Evolutionary conservation across 1,140 invertebrate genomes (phyloP).

Genomic region (Choristoneura fumiferana): DNA sequence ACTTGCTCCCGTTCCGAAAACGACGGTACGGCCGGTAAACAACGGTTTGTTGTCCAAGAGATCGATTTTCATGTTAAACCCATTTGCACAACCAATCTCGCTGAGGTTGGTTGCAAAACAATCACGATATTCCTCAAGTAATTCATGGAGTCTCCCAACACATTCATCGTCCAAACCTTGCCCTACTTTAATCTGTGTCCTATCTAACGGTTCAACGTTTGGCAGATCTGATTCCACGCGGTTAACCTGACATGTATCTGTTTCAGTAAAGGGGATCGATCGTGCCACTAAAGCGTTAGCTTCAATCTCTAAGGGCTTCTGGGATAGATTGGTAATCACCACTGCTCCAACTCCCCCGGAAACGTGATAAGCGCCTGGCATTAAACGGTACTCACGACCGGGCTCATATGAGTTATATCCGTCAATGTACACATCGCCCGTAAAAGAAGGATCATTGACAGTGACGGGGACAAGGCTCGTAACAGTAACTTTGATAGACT

Average conservation of each 20-base stretch:
- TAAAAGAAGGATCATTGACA: not conserved
- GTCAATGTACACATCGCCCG: not conserved
- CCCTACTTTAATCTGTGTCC: not conserved
- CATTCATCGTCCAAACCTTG: conserved; percentile 6
- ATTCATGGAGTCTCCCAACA: conserved; percentile 14
- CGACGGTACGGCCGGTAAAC: conserved; percentile 12
- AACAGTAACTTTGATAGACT: conserved; percentile 17
- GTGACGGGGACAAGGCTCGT: not conserved
- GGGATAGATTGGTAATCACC: not conserved
- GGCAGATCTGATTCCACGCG: not conserved
- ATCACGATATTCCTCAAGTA: conserved; percentile 21
- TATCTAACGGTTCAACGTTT: not conserved
- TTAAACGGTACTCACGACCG: not conserved
- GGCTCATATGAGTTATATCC: not conserved
- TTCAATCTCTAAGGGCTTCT: not conserved
- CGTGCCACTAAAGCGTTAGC: not conserved
- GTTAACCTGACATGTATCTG: not conserved
- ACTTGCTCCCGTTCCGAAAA: conserved; percentile 12
- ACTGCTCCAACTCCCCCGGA: not conserved
- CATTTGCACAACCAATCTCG: conserved; percentile 7
- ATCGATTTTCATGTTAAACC: conserved; percentile 18
- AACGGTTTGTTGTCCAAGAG: conserved; percentile 7
- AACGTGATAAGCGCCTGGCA: not conserved
- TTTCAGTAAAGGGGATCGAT: not conserved
- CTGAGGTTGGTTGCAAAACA: not conserved